phyloP scores from a whole-genome alignment of 1,140 invertebrate genomes.

The Drosophila sulfurigaster region DNA sequence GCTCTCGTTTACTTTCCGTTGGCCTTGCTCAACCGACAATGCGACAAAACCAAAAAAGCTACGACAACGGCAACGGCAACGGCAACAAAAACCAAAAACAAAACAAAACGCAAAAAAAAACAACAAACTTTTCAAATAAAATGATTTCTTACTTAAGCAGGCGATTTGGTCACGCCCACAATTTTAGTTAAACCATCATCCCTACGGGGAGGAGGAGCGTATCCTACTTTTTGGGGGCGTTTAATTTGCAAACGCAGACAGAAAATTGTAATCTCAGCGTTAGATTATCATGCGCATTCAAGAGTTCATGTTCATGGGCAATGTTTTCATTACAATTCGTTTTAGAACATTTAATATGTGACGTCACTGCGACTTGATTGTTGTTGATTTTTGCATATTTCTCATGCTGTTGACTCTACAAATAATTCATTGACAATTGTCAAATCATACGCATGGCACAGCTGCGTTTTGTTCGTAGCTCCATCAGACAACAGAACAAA shows the following conservation, averaged over 20 bases:
- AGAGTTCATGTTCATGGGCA: not conserved
- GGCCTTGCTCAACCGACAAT: conserved; percentile 12
- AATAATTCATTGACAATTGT: conserved; percentile 8
- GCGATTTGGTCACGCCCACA: conserved; percentile 55
- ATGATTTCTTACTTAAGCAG: conserved; percentile 79
- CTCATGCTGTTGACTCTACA: not conserved
- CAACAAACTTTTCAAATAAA: conserved; percentile 75
- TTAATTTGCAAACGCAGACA: conserved; percentile 8
- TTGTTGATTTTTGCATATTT: not conserved
- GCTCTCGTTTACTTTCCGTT: not conserved
- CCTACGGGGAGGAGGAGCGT: not conserved
- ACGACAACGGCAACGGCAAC: conserved; percentile 16
- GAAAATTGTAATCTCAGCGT: conserved; percentile 18
- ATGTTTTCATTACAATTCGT: not conserved
- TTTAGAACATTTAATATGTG: not conserved
- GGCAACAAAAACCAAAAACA: not conserved
- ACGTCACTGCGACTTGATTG: not conserved
- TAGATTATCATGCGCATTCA: conserved; percentile 3
- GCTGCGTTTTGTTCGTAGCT: not conserved
- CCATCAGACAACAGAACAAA: conserved; percentile 1
- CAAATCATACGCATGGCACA: not conserved
- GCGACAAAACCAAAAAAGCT: conserved; percentile 32
- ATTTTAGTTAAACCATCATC: not conserved
- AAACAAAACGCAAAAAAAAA: not conserved
- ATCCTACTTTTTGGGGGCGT: not conserved